phyloP scores from a whole-genome alignment of 2,888 invertebrate species.

The Salpingus planirostris region DNA sequence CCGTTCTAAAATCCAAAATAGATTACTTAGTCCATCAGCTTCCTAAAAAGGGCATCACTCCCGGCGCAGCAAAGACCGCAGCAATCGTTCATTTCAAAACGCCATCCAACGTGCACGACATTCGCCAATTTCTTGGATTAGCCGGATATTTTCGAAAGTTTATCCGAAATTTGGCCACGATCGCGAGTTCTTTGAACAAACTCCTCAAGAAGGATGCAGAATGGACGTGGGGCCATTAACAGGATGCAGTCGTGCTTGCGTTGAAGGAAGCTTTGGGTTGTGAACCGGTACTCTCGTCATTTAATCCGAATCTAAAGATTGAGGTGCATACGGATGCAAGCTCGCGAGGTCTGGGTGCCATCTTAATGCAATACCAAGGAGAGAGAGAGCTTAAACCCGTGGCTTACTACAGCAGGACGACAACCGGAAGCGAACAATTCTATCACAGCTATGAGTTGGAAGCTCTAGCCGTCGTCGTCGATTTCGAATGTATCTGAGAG shows the following conservation, averaged over 20 bases:
- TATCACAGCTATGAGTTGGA: conserved; percentile 16
- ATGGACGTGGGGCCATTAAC: conserved; percentile 7
- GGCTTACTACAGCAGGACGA: conserved; percentile 19
- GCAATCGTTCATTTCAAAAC: conserved; percentile 12
- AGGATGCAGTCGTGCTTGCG: conserved; percentile 4
- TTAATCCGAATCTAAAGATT: conserved; percentile 9
- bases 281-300: conserved; percentile 5
- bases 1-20: conserved; percentile 11
- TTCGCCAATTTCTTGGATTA: conserved; percentile 6
- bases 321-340: conserved; percentile 24
- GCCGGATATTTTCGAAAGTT: conserved; percentile 5
- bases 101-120: conserved; percentile 6
- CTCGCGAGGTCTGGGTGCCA: conserved; percentile 19
- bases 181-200: not conserved
- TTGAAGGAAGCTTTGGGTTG: conserved; percentile 3
- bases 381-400: conserved; percentile 20
- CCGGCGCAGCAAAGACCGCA: conserved; percentile 10
- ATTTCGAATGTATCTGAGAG: conserved; percentile 16
- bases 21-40: conserved; percentile 10
- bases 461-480: conserved; percentile 12
- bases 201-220: not conserved
- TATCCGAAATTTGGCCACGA: conserved; percentile 1
- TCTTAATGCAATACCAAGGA: conserved; percentile 21
- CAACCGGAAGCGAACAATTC: conserved; percentile 4
- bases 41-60: conserved; percentile 10